Percentiles rank a stretch among this genome's conserved stretches.
phyloP scores from a whole-genome alignment of 2,797 vertebrate species.

The Echeneis naucrates region DNA sequence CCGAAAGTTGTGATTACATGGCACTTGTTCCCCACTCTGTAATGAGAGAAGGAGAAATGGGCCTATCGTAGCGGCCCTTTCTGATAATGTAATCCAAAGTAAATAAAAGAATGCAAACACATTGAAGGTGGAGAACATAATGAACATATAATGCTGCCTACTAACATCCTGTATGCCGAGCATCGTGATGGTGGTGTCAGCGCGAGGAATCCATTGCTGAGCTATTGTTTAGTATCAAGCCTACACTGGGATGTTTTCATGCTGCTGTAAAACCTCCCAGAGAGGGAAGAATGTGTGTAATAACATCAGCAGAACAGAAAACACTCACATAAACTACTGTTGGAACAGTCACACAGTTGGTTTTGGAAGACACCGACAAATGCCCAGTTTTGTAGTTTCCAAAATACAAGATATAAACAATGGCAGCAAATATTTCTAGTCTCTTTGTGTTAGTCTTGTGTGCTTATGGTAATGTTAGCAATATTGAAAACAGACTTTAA shows the following conservation, averaged over 20 bases:
- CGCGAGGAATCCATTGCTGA: not conserved
- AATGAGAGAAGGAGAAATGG: not conserved
- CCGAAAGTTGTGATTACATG: too few species aligned
- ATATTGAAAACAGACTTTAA: constrained; percentile 3
- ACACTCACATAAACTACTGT: constrained; percentile 3
- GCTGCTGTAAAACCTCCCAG: constrained; percentile 5
- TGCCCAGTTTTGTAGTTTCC: not conserved
- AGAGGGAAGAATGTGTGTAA: not conserved
- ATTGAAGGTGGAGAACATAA: too few species aligned
- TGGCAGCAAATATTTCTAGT: not conserved
- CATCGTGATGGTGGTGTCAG: not conserved
- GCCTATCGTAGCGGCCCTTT: too few species aligned
- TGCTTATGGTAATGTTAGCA: not conserved
- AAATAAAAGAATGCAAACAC: not conserved
- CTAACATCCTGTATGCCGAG: not conserved
- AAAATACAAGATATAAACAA: not conserved
- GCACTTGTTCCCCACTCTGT: too few species aligned
- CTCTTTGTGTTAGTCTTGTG: not conserved
- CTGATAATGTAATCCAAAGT: not conserved
- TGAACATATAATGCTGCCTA: not conserved
- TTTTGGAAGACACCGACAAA: not conserved
- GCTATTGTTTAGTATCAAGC: too few species aligned
- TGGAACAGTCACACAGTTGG: not conserved
- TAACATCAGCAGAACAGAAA: constrained; percentile 23
- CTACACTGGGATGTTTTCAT: not conserved